Evolutionary conservation across 2,888 invertebrate species (phyloP).

Genomic region (Napeogenes sylphis): DNA sequence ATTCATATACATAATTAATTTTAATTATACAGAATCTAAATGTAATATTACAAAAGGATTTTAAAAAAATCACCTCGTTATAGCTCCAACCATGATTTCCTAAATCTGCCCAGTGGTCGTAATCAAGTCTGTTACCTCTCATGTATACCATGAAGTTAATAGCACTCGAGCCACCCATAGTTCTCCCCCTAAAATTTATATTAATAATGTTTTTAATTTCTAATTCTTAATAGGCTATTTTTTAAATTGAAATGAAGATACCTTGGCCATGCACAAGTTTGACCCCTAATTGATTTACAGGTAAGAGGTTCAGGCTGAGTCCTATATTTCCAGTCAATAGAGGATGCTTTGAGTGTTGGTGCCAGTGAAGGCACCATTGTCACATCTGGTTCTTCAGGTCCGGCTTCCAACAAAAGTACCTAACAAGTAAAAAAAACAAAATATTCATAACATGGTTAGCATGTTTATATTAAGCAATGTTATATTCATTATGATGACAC

Average conservation of each 20-base stretch:
- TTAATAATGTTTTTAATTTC: background rate
- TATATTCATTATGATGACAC: no score
- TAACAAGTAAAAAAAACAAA: constrained; percentile 36
- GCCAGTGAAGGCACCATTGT: constrained; percentile 82
- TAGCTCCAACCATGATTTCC: constrained; percentile 82
- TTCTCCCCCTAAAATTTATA: constrained; percentile 71
- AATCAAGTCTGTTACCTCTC: constrained; percentile 79
- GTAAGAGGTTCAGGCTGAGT: constrained; percentile 80
- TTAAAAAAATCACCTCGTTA: constrained; percentile 57
- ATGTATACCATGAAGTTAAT: constrained; percentile 82
- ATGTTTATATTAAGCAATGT: background rate
- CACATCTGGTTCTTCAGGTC: constrained; percentile 81
- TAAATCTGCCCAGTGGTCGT: constrained; percentile 80
- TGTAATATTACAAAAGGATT: no score
- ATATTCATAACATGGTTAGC: background rate
- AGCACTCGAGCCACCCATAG: constrained; percentile 83
- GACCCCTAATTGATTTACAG: constrained; percentile 77
- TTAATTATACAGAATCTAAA: no score
- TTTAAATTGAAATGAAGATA: constrained; percentile 23
- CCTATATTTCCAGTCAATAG: constrained; percentile 83
- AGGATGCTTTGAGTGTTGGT: constrained; percentile 76
- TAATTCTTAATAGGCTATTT: no score
- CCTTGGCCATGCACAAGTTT: constrained; percentile 78
- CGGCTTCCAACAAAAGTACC: constrained; percentile 82
- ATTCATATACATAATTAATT: no score